These are phyloP conservation scores for Beroe ovata DNA, from an alignment of 37 sponge, comb jelly and placozoan species.

Conservation along the genomic window DNA sequence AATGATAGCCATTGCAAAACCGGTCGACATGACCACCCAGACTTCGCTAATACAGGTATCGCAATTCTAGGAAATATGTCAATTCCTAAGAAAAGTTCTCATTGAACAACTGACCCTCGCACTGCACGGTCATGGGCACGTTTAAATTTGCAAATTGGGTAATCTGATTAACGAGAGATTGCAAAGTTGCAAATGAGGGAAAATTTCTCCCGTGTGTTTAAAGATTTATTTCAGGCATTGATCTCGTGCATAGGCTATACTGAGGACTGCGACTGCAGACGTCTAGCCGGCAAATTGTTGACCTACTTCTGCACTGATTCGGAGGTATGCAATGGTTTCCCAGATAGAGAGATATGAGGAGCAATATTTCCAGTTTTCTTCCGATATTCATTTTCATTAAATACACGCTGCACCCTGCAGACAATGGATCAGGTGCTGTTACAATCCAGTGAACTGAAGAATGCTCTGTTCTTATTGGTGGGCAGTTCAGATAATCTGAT, in stretches of 20 bases:
- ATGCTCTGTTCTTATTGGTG: not conserved
- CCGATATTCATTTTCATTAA: no score
- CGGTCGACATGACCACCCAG: not conserved
- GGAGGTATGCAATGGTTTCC: not conserved
- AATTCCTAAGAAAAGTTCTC: no score
- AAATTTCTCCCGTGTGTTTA: no score
- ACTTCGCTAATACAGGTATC: not conserved
- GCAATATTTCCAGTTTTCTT: no score
- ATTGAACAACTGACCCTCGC: no score
- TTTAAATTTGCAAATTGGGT: no score
- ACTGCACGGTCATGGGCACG: no score
- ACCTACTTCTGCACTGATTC: not conserved
- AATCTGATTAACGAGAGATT: no score
- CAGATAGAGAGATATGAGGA: no score
- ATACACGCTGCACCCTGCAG: not conserved
- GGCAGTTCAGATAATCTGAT: not conserved
- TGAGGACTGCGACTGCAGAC: not conserved
- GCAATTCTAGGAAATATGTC: no score
- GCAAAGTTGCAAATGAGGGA: no score
- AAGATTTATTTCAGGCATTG: slow-evolving; percentile 31
- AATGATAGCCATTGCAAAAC: slow-evolving; percentile 21
- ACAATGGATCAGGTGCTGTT: not conserved
- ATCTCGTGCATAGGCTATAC: not conserved
- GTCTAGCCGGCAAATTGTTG: slow-evolving; percentile 19
- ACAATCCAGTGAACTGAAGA: not conserved